Base-by-base conservation (phyloP, 2,797 vertebrate genomes). In the Paratrypauchen microcephalus region DNA sequence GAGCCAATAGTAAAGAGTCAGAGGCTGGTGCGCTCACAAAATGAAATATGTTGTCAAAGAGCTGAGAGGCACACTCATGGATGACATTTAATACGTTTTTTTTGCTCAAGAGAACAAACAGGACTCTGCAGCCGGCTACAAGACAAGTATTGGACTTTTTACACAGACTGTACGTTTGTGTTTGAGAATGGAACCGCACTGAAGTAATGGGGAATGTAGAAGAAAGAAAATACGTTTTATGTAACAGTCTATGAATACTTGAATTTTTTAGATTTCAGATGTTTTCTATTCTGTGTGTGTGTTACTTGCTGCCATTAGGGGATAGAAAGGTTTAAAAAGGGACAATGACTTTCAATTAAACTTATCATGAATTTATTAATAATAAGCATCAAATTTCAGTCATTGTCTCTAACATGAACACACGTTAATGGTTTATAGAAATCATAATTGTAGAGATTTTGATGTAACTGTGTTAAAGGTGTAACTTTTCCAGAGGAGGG, bases 61-160 rank as follows among this genome's bases (percentile, higher is more conserved):
- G 80, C 72, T 68, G 80, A 79, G 82, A 78, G 81, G 73, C 64
- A 71, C 86, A 89, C 76, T 91, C 74, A 86, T 67, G 66, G 83
- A 73, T 90, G 91, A 89, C 89, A 91, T 91, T 90, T 89, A 87
- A 88, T 83, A 86, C 78, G 68, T 41, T 69, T 83, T 83, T 75
- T 79, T 73, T 81, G 77, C 75, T 79, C 69, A 75, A 69, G 60
- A 78, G 78, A 73, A 78, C 80, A 83, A 83, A 77, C 69, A 83
- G 65, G 75, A 77, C 81, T 65, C 70, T 61, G 39, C 48, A 23
- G 36, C 39, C 6, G 50, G 45, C 76, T 57, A 60, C 23, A 24
- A 56, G 50, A 68, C 65, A 26, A 74, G 65, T 15, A 66, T 56
- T 73, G 58, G 26, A 69, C 6, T 47, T 54, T 73, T 65, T 58